Base-by-base conservation (phyloP, 2,888 invertebrate species). In the Eristalis arbustorum region DNA sequence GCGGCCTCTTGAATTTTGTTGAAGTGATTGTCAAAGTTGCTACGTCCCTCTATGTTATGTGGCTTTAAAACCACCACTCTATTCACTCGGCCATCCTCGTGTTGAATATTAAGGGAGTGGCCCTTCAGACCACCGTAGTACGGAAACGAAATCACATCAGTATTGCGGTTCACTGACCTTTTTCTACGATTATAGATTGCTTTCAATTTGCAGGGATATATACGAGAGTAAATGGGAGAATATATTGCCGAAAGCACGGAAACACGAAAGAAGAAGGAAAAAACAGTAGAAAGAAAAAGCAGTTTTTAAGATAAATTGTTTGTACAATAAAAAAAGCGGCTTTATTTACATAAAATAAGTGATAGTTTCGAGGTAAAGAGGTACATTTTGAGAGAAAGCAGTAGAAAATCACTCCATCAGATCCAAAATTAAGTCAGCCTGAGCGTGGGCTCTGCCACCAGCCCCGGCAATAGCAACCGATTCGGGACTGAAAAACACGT, bases 51-150 rank as follows among this genome's bases (percentile, higher is more conserved):
- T 13, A 68, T 64, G 14, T 74, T 42, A 40, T 74, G 72, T 34
- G 88, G 88, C 31, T 88, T 72, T 3, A 74, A n/a, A 31, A 69
- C 56, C 31, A 77, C 73, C 6, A 73, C 49, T 34, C 88, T 89
- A 5, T 89, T 84, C 3, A 89, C 79, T 8, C 91, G 91, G 25
- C 90, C 89, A 91, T 88, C 77, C 66, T 76, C 67, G 61, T 89
- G 49, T 49, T 49, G 90, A 68, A 91, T 71, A 73, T 91, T 90
- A 42, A 96, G 92, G 74, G 95, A 94, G 91, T 96, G 95, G 0
- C 96, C 96, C 90, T 95, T 95, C 1, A 94, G 95, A 37, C 96
- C 96, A 0, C 96, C 96, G 90, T 96, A 96, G 91, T 95, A 96
- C 14, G 96, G 95, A 57, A 96, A 88, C 22, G 88, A 82, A n/a